Evolutionary conservation across 2,113 vertebrate species (phyloP).

Genomic region (Pampusana beccarii): DNA sequence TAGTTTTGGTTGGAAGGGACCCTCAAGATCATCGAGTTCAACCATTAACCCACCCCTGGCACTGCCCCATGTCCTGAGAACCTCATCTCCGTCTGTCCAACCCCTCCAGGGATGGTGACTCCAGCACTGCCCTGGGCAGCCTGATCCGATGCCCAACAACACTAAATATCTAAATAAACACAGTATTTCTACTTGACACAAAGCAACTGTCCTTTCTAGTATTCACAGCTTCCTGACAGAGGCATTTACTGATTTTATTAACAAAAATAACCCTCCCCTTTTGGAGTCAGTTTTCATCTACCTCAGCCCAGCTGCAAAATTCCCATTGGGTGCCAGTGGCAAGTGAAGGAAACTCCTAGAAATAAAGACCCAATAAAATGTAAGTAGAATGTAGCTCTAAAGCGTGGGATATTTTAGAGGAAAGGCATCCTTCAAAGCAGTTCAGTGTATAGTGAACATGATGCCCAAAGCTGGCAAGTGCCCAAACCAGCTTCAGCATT

Average conservation of each 20-base stretch:
- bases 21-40: too few species aligned
- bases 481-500: neutral
- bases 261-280: neutral
- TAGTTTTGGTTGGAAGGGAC: too few species aligned
- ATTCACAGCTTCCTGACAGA: neutral
- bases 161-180: neutral
- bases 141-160: too few species aligned
- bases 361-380: neutral
- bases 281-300: neutral
- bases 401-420: neutral
- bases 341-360: neutral
- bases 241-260: neutral
- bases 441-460: accelerated
- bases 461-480: neutral
- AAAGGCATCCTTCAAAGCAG: neutral
- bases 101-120: too few species aligned
- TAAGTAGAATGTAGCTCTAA: neutral
- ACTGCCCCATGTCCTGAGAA: too few species aligned
- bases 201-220: neutral
- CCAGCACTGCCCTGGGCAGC: too few species aligned
- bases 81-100: too few species aligned
- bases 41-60: too few species aligned
- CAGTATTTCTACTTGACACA: neutral
- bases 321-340: neutral
- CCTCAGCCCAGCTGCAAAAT: neutral